These are phyloP conservation scores for Hydrochoerus hydrochaeris DNA, from an alignment of 2,113 vertebrate genomes.

Conservation along the genomic window DNA sequence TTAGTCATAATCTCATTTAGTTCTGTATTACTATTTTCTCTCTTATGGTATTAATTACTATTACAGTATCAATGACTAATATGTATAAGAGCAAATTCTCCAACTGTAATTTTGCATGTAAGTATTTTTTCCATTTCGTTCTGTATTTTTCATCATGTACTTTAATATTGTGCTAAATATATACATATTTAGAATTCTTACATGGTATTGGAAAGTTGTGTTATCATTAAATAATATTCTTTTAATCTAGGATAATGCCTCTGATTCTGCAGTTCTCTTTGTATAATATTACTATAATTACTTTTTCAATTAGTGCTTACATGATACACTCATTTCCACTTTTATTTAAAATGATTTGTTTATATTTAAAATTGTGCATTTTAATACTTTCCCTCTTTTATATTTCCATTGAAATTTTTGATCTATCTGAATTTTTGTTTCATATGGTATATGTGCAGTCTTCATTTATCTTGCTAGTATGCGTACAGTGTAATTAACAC, in stretches of 20 bases:
- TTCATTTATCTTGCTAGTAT: neutral
- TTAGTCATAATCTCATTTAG: neutral
- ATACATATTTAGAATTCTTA: neutral
- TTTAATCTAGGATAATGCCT: neutral
- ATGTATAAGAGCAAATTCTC: neutral
- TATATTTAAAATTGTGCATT: neutral
- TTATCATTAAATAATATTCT: neutral
- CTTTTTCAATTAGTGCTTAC: neutral
- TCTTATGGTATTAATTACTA: neutral
- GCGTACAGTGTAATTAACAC: neutral
- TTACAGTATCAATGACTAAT: neutral
- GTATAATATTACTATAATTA: neutral
- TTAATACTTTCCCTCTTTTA: neutral
- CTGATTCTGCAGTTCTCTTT: neutral
- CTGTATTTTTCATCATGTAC: neutral
- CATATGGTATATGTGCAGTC: rapidly evolving
- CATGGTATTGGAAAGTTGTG: neutral
- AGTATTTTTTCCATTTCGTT: neutral
- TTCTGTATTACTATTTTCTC: neutral
- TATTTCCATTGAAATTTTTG: neutral
- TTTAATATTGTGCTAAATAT: neutral
- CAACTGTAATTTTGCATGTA: neutral
- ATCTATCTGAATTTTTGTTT: neutral
- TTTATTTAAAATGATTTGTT: neutral
- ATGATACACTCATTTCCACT: neutral